Evolutionary conservation across 2,113 vertebrate species (phyloP).

Genomic region (Shinisaurus crocodilurus): DNA sequence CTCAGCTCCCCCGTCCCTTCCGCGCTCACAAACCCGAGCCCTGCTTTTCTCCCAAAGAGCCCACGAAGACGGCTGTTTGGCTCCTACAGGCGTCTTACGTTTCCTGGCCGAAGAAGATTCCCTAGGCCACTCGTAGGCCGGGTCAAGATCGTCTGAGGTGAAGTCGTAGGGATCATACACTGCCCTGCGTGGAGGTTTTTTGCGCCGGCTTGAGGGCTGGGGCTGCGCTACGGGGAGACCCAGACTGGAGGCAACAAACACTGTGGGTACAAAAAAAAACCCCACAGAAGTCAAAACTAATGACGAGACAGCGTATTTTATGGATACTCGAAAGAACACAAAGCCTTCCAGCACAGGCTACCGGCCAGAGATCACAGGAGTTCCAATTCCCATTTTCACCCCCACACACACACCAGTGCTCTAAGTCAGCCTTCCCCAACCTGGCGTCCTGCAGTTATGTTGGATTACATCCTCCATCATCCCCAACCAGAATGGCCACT

Average conservation of each 20-base stretch:
- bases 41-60: background rate
- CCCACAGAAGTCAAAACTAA: background rate
- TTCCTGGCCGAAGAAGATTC: background rate
- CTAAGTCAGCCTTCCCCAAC: no score
- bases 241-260: no score
- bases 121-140: conserved; percentile 12
- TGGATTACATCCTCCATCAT: no score
- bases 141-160: conserved; percentile 8
- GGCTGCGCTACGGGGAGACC: background rate
- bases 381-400: no score
- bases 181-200: accelerated
- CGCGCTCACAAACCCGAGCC: background rate
- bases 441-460: background rate
- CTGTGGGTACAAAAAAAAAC: background rate
- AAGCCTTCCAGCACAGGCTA: background rate
- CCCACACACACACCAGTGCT: background rate
- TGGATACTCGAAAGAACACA: background rate
- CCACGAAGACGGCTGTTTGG: background rate
- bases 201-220: background rate
- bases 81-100: background rate
- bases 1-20: background rate
- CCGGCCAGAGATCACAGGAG: no score
- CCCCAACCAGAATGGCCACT: no score
- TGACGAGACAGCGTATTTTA: background rate
- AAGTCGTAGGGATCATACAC: conserved; percentile 2